Base-by-base conservation (phyloP, 2,113 vertebrate genomes). In the Ginglymostoma cirratum region DNA sequence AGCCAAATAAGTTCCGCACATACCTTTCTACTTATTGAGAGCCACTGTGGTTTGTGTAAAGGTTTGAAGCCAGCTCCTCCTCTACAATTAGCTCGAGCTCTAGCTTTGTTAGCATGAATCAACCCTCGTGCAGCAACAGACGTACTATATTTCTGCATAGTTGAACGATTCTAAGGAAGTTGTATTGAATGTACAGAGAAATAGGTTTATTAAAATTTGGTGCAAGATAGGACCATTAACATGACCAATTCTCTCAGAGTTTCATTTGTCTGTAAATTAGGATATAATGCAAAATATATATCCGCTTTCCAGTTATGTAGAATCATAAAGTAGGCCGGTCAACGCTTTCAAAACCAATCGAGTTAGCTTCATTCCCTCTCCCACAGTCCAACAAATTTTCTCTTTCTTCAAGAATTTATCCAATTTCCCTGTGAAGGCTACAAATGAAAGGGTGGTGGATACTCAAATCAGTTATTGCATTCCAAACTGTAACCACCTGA, bases 31-130 rank as follows among this genome's bases (percentile, higher is more conserved):
- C 96, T 98, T 96, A 99, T 98, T n/a, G 98, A 95, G 61, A 99
- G 97, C 99, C 99, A 99, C 96, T 98, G 98, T 12, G 99, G 99
- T 97, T 99, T 99, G 96, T 99, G 99, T 27, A 99, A 97, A 0
- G 99, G 99, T 95, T 98, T 98, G 97, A 99, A 99, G 5, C 98
- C 98, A 66, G 98, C 96, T 70, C 98, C 97, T 27, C 97, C 97
- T 67, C 98, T 98, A 94, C 97, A 97, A 65, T 97, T 97, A 95
- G 98, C 98, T 96, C 97, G 97, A 86, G 98, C 98, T 96, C 98
- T 97, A 67, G 98, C 97, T 0, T 96, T 97, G 97, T 99, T 99
- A 66, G 98, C 98, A 97, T 99, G 98, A 45, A 99, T 98, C 69
- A 99, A 97, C 14, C 99, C 99, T 95, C 99, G 98, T 0, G 98